Base-by-base conservation (phyloP, 1,140 invertebrate species). In the Penaeus japonicus region DNA sequence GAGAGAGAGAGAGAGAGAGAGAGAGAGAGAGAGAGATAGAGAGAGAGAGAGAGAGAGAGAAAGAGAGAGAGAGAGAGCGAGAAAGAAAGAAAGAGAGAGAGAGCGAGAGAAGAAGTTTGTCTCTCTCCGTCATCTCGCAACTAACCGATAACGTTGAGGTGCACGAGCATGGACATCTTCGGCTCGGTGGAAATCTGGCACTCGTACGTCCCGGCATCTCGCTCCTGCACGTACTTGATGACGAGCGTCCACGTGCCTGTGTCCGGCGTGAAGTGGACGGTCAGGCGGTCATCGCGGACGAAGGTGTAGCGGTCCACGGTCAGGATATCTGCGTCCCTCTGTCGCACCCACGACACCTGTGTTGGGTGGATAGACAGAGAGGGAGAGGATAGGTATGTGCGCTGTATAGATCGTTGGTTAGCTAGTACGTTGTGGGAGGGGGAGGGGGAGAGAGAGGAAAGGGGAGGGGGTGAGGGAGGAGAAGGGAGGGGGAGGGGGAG, bases 81-180 rank as follows among this genome's bases (percentile, higher is more conserved):
- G 2, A 39, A 39, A 39, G 7, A 39, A 39, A 7, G 7, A 7
- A 39, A 39, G 2, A 39, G 7, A 7, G 35, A 39, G 35, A 39
- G 35, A 39, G 35, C 7, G 35, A 39, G 2, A 39, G 7, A 2
- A 39, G 35, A 7, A 39, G 7, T 2, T 7, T 1, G 1, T 12
- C 47, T 47, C 47, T 12, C 10, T 15, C 10, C 30, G 20, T 78
- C 73, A 1, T 10, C 10, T 65, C 77, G 54, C 65, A 84, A 80
- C 92, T 89, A 47, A 97, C 96, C 96, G 92, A 98, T 96, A 91
- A 98, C 96, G 93, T 97, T 96, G 90, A 98, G 95, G 91, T 96
- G 95, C 92, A 98, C 95, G 92, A 96, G 95, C 93, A 97, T 96
- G 92, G 96, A 96, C 92, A 95, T 94, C 92, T 96, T 96, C 20